Base-by-base conservation (phyloP, 2,113 vertebrate genomes). In the Oncorhynchus tshawytscha region DNA sequence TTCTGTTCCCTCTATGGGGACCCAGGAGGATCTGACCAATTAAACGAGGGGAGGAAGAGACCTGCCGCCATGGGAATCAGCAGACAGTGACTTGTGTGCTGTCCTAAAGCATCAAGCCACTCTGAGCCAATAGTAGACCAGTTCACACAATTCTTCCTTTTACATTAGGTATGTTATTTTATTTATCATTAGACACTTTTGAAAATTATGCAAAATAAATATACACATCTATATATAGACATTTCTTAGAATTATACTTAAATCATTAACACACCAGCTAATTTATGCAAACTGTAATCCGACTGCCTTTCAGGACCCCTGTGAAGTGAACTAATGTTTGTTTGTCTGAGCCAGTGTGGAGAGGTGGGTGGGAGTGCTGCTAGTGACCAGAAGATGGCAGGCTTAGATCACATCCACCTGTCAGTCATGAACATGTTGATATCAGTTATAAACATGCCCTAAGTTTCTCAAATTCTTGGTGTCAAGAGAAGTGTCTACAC, bases 321-420 rank as follows among this genome's bases (percentile, higher is more conserved):
- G 25, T 54, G 8, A 2, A 59, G 31, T 69, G 4, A n/a, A 45
- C 57, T 25, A 25, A n/a, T 48, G 16, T n/a, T 57, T 15, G 39
- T 39, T 11, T 13, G 49, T 51, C 60, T 65, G 51, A 73, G 69
- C 60, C 31, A 49, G 54, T 79, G 64, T 20, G 39, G 57, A 51
- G 4, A 51, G 3, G 1, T 51, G 59, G 22, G 8, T 75, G 65
- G 24, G 8, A 76, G 11, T 69, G 1, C 54, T 2, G 66, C 25
- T 29, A 48, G 45, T 31, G 59, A 68, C 79, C 87, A 78, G 79
- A 66, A 84, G 85, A 48, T 64, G 89, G 87, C 82, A 82, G 81
- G 74, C 71, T 13, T 3, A 73, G 68, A 39, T 9, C 39, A 39
- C 7, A 64, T 64, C 60, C 60, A 64, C 60, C n/a, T 9, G n/a